phyloP scores from a whole-genome alignment of 1,140 invertebrate species.

The Nixonia krombeini region DNA sequence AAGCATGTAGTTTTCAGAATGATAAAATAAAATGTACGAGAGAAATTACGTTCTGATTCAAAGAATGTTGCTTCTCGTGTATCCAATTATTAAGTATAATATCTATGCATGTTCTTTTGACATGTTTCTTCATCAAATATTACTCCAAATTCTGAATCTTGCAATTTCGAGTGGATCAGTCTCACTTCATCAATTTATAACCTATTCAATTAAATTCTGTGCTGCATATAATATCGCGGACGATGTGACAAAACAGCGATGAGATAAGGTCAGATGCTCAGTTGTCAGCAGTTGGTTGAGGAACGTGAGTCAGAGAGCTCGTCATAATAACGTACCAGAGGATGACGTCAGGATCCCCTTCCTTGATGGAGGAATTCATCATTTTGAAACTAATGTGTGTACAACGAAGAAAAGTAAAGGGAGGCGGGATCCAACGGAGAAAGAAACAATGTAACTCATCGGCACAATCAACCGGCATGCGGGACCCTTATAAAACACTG shows the following conservation, averaged over 20 bases:
- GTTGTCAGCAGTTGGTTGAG: slow-evolving; percentile 32
- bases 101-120: too few relatives aligned
- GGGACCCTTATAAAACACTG: slow-evolving; percentile 44
- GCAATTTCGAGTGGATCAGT: too few relatives aligned
- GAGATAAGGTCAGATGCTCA: slow-evolving; percentile 25
- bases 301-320: slow-evolving; percentile 66
- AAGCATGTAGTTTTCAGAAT: too few relatives aligned
- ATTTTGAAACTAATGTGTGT: slow-evolving; percentile 60
- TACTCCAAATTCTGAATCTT: too few relatives aligned
- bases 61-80: too few relatives aligned
- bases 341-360: slow-evolving; percentile 66
- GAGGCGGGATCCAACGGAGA: slow-evolving; percentile 29
- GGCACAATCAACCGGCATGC: slow-evolving; percentile 51
- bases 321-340: slow-evolving; percentile 52
- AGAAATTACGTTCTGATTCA: too few relatives aligned
- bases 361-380: slow-evolving; percentile 63
- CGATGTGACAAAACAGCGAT: slow-evolving; percentile 25
- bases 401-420: slow-evolving; percentile 37
- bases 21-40: too few relatives aligned
- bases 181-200: too few relatives aligned
- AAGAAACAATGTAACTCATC: slow-evolving; percentile 52
- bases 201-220: too few relatives aligned
- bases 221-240: too few relatives aligned
- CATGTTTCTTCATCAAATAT: too few relatives aligned
- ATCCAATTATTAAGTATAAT: too few relatives aligned